Evolutionary conservation across 1,140 invertebrate genomes (phyloP), one percentile per base, ranked within the genome.

Genomic region (Liolophura sinensis): DNA sequence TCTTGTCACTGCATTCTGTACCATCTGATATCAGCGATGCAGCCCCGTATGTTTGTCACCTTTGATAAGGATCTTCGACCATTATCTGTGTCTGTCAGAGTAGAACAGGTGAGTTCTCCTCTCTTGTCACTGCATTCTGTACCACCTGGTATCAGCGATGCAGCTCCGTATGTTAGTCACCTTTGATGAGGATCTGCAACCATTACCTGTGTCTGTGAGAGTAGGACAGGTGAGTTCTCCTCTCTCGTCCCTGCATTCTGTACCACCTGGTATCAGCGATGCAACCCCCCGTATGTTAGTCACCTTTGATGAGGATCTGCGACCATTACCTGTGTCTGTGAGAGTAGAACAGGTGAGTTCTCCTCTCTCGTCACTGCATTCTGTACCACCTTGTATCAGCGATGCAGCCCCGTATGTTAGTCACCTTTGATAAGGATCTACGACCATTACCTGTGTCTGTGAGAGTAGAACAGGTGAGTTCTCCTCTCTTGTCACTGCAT

Each of bases 141-240:
- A 97, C 85, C 94, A 94, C 64, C 83, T 99, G 72, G 95, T 96
- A 6, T 91, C 96, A 1, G 96, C 97, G 16, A 99, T 99, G 92
- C 97, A 99, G 80, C 97, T 98, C 0, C 90, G 98, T 69, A 98
- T 99, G 96, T 84, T 99, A n/a, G 95, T 99, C 6, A 99, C 98
- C n/a, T 95, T 99, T 74, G 94, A 99, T 85, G 96, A 98, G 82
- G 91, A 97, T 65, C 85, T 99, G 16, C 93, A 94, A 81, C 94
- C 16, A 7, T 83, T 99, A 52, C 93, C 96, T 65, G 95, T 99
- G 31, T 40, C 31, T 40, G 31, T 40, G 3, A 89, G 98, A 73
- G 98, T 99, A 72, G 98, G 98, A 80, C 92, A 97, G 88, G 92
- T 92, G 72, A 67, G 65, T 46, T 55, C 60, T 27, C 18, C 48